Percentiles rank a stretch among this genome's conserved stretches.
Evolutionary conservation across 2,888 invertebrate genomes (phyloP).

Genomic region (Podotricha telesiphe): DNA sequence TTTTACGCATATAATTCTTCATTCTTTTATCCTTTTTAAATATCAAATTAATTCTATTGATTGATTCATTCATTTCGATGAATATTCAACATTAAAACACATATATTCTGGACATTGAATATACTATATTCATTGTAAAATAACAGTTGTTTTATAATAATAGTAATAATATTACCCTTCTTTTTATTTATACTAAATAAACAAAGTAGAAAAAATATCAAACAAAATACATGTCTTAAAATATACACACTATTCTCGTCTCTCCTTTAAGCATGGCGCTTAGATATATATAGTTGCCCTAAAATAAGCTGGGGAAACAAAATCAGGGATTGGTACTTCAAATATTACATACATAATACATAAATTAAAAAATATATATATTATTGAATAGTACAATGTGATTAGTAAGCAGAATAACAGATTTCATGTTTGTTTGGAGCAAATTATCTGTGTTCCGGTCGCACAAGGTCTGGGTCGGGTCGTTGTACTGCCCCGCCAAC

Average conservation of each 20-base stretch:
- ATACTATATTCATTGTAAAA: too few species aligned
- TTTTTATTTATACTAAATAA: not conserved
- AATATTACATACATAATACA: too few species aligned
- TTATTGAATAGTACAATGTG: not conserved
- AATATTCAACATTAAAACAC: too few species aligned
- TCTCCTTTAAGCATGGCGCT: slow-evolving; percentile 34
- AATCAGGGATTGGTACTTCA: slow-evolving; percentile 5
- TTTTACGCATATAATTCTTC: too few species aligned
- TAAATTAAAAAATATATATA: not conserved
- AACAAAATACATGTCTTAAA: not conserved
- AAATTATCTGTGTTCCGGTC: slow-evolving; percentile 58
- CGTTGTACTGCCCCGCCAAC: slow-evolving; percentile 53
- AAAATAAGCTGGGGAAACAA: slow-evolving; percentile 48
- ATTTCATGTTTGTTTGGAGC: slow-evolving; percentile 27
- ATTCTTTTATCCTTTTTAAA: too few species aligned
- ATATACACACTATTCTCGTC: not conserved
- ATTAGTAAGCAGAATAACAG: not conserved
- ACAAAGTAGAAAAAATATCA: not conserved
- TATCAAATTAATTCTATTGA: too few species aligned
- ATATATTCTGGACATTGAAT: too few species aligned
- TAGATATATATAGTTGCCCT: slow-evolving; percentile 30
- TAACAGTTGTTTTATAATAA: too few species aligned
- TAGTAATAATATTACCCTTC: not conserved
- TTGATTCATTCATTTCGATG: too few species aligned
- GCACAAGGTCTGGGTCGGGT: slow-evolving; percentile 78